Percentiles rank a stretch among this genome's conserved stretches.
phyloP scores from a whole-genome alignment of 1,140 invertebrate species.

The Cydia amplana region DNA sequence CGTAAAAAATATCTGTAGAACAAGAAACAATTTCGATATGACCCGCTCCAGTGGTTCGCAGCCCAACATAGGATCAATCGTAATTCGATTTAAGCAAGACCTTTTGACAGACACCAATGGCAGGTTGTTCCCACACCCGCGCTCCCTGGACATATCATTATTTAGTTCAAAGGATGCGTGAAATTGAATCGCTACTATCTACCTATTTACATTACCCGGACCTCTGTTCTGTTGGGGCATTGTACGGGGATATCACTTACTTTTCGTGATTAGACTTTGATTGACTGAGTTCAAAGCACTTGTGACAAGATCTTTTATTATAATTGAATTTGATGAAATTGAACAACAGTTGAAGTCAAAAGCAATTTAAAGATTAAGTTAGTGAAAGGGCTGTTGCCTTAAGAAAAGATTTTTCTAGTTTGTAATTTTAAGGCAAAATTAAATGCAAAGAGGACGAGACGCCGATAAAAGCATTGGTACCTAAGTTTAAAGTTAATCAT shows the following conservation, averaged over 20 bases:
- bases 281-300: background rate
- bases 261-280: conserved; percentile 25
- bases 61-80: conserved; percentile 30
- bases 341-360: background rate
- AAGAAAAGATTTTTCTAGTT: conserved; percentile 3
- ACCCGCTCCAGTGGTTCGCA: conserved; percentile 11
- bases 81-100: conserved; percentile 29
- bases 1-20: background rate
- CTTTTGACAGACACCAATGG: conserved; percentile 30
- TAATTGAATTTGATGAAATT: conserved; percentile 1
- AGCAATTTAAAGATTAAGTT: background rate
- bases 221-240: background rate
- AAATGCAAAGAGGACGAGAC: background rate
- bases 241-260: conserved; percentile 21
- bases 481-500: background rate
- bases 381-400: background rate
- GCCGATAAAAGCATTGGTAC: conserved; percentile 17
- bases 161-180: conserved; percentile 35
- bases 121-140: conserved; percentile 22
- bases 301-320: background rate
- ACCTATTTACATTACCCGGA: conserved; percentile 19
- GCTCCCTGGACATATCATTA: conserved; percentile 33
- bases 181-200: conserved; percentile 33
- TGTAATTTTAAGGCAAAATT: conserved; percentile 19
- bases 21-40: conserved; percentile 25